Percentiles rank a stretch among this genome's conserved stretches.
Evolutionary conservation across 2,888 invertebrate genomes (phyloP).

Genomic region (Aricia artaxerxes): DNA sequence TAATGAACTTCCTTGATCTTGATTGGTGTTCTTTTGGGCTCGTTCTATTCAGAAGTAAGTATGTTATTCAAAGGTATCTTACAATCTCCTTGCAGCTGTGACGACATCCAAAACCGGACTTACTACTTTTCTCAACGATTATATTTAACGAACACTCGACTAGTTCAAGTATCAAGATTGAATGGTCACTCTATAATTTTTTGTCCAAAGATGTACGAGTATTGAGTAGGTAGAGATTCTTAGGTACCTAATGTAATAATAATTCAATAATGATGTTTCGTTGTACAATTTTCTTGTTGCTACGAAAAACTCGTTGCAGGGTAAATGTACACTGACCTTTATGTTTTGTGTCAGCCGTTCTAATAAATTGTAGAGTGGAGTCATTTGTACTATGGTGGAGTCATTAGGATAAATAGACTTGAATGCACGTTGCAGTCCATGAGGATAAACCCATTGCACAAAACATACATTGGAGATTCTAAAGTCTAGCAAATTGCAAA

Average conservation of each 20-base stretch:
- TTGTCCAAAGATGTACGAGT: neutral
- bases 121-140: slow-evolving; percentile 25
- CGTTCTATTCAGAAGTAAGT: neutral
- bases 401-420: neutral
- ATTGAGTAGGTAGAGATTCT: neutral
- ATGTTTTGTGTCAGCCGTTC: slow-evolving; percentile 3
- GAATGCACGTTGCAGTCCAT: neutral
- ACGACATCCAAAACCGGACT: slow-evolving; percentile 24
- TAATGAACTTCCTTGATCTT: slow-evolving; percentile 29
- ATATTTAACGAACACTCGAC: slow-evolving; percentile 6
- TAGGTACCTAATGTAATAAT: neutral
- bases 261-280: neutral
- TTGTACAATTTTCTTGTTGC: neutral
- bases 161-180: slow-evolving; percentile 9
- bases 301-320: neutral
- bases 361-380: neutral
- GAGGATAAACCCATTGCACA: neutral
- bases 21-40: slow-evolving; percentile 3
- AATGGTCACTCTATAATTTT: neutral
- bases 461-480: neutral
- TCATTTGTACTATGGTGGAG: neutral
- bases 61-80: slow-evolving; percentile 1
- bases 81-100: neutral
- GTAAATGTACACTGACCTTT: neutral
- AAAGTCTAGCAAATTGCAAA: neutral